Base-by-base conservation (phyloP, 1,140 invertebrate species). In the Dendroctonus valens region DNA sequence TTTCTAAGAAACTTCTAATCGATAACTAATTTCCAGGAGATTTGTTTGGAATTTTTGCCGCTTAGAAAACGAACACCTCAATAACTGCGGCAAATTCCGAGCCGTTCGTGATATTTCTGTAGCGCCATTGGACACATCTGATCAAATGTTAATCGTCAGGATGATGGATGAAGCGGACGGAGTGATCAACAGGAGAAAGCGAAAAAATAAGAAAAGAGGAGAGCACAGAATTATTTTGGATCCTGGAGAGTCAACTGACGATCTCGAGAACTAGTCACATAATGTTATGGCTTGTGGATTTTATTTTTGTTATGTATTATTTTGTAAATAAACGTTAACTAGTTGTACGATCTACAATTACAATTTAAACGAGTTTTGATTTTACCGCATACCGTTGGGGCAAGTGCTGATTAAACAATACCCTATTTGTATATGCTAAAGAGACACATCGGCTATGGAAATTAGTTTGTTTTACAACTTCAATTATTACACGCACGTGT, bases 11-110 rank as follows among this genome's bases (percentile, higher is more conserved):
- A 3, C 26, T 26, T 26, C 26, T 26, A 26, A 26, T 26, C 26
- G 26, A 46, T 14, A 11, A 11, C 46, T 49, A 76, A 68, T 44
- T 72, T 40, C 51, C 42, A 96, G 95, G 73, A 85, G 97, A 63
- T 99, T 99, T 82, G 89, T 99, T 42, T 99, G 98, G 98, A 99
- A 99, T 80, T 99, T 97, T 79, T 99, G 99, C 83, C 96, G 98
- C 0, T 79, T 99, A 69, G 98, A 99, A 82, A 99, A 99, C 81
- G 98, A 99, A 76, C 98, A 99, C 85, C 82, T 99, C 6, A 99
- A 99, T 81, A 99, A 99, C 82, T 99, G 97, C 82, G 97, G 97
- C 81, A 96, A 99, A 83, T 99, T 99, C 83, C 84, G 97, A 76
- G 97, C 97, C 5, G 97, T 99, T 0, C 81, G 98, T 15, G 97